These are phyloP conservation scores for Callionymus lyra DNA, from an alignment of 2,113 vertebrate species.

Conservation along the genomic window DNA sequence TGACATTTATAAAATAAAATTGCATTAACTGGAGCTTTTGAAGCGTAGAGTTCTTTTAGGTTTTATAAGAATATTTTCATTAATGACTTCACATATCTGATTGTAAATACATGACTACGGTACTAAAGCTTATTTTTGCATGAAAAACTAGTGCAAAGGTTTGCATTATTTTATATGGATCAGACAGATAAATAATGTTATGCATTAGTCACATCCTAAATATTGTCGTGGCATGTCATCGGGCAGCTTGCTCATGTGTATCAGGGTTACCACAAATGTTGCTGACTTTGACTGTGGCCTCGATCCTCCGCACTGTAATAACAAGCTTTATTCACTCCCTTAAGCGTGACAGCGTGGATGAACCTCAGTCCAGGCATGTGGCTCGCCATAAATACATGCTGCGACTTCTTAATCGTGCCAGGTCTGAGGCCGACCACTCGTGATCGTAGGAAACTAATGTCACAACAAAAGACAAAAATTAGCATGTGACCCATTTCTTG, in stretches of 20 bases:
- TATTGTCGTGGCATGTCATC: constrained; percentile 11
- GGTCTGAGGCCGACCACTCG: constrained; percentile 22
- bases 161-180: no score
- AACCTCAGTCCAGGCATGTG: constrained; percentile 43
- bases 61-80: no score
- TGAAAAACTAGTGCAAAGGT: no score
- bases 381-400: constrained; percentile 36
- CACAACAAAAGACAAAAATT: constrained; percentile 5
- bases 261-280: constrained; percentile 31
- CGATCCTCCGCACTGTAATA: constrained; percentile 33
- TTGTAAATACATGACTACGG: no score
- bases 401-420: constrained; percentile 15
- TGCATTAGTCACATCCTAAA: neutral
- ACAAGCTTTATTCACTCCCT: constrained; percentile 37
- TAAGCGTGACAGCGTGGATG: constrained; percentile 29
- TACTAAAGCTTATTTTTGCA: no score
- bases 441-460: constrained; percentile 15
- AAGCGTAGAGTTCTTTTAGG: no score
- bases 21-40: no score
- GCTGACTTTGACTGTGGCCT: constrained; percentile 11
- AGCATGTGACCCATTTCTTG: no score
- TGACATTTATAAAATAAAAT: no score
- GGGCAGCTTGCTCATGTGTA: constrained; percentile 17
- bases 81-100: no score
- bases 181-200: no score